Percentiles rank a stretch among this genome's conserved stretches.
Conservation (phyloP, 2,888 invertebrate species). For the Phyto melanocephala region DNA sequence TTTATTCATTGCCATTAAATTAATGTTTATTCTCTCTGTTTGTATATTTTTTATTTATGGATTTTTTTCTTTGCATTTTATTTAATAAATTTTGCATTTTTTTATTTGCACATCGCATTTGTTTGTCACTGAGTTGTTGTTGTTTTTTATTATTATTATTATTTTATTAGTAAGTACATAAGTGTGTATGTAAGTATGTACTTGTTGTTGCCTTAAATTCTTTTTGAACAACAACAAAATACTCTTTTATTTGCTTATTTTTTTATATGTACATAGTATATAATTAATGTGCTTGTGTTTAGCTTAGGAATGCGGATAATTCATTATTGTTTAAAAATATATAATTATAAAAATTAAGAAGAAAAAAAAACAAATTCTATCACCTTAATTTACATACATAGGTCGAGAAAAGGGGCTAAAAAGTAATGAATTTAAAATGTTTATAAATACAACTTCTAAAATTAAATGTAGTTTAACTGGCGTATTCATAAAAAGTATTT, state of each 20-base stretch:
- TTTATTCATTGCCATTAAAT: background rate
- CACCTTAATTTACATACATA: too few species aligned
- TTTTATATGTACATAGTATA: background rate
- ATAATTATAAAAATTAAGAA: background rate
- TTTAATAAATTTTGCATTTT: too few species aligned
- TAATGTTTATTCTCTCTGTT: too few species aligned
- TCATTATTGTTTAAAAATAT: constrained; percentile 21
- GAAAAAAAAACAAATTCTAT: background rate
- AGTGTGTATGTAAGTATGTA: background rate
- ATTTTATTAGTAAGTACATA: background rate
- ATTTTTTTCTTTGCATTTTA: too few species aligned
- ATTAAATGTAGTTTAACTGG: too few species aligned
- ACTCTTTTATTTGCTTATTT: constrained; percentile 31
- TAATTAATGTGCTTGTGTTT: constrained; percentile 52
- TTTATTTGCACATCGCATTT: background rate
- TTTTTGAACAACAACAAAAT: background rate
- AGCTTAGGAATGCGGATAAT: constrained; percentile 59
- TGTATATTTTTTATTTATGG: too few species aligned
- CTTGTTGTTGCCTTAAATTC: background rate
- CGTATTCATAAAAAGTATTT: too few species aligned
- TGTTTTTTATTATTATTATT: background rate
- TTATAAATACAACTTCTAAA: too few species aligned
- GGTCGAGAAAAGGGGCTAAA: too few species aligned
- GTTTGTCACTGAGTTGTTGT: background rate
- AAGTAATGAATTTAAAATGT: too few species aligned